A percentile compares a stretch with the other conserved stretches of the same genome.
Conservation (phyloP, 1,140 invertebrate genomes). For the Cydia splendana region DNA sequence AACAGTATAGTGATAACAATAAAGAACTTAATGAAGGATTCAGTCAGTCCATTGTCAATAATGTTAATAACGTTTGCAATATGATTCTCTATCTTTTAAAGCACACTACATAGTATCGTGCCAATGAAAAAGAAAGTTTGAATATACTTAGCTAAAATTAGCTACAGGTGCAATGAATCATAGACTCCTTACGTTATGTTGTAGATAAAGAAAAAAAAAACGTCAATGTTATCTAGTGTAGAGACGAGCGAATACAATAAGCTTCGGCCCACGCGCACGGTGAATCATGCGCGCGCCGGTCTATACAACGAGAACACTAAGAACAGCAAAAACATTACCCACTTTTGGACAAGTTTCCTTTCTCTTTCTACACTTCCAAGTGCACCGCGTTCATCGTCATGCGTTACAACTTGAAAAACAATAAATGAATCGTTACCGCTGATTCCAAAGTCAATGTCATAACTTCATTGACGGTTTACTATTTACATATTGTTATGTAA, state of each 20-base stretch:
- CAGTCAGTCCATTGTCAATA: background rate
- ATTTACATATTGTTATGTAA: background rate
- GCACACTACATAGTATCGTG: background rate
- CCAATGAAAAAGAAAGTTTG: slow-evolving; percentile 29
- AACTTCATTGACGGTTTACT: background rate
- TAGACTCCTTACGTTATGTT: background rate
- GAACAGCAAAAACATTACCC: slow-evolving; percentile 78
- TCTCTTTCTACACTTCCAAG: slow-evolving; percentile 76
- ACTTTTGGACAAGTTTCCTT: slow-evolving; percentile 79
- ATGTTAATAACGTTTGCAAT: background rate
- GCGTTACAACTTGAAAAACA: slow-evolving; percentile 45
- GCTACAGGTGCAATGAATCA: slow-evolving; percentile 25
- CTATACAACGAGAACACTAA: slow-evolving; percentile 40
- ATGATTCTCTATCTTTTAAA: background rate
- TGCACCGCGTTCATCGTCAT: slow-evolving; percentile 58
- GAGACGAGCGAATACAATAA: slow-evolving; percentile 68
- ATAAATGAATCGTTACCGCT: slow-evolving; percentile 32
- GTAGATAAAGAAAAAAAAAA: slow-evolving; percentile 53
- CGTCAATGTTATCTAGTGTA: slow-evolving; percentile 63
- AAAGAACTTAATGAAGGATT: slow-evolving; percentile 53
- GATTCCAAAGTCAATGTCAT: slow-evolving; percentile 12
- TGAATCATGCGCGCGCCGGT: slow-evolving; percentile 64
- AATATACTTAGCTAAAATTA: slow-evolving; percentile 15
- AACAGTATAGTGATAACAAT: slow-evolving; percentile 55
- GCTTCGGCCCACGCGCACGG: slow-evolving; percentile 68